These are phyloP conservation scores for Apis dorsata DNA, from an alignment of 1,140 invertebrate species.

Conservation along the genomic window DNA sequence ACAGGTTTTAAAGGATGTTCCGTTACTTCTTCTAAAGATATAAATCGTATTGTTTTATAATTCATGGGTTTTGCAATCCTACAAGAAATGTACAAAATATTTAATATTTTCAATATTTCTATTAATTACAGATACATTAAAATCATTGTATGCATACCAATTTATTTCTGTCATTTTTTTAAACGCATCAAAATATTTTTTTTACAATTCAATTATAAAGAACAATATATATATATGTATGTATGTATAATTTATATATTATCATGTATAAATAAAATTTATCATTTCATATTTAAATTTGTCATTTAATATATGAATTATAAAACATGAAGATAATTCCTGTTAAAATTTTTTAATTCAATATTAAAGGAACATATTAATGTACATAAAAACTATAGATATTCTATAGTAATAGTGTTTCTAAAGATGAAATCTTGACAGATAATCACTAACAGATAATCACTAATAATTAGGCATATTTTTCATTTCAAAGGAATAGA, in stretches of 20 bases:
- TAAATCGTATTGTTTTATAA: constrained; percentile 54
- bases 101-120: constrained; percentile 13
- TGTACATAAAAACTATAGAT: not conserved
- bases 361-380: not conserved
- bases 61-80: constrained; percentile 68
- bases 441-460: too few species aligned
- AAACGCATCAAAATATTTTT: constrained; percentile 3
- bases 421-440: too few species aligned
- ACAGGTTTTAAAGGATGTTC: constrained; percentile 81
- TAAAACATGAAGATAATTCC: not conserved
- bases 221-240: not conserved
- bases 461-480: too few species aligned
- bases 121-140: not conserved
- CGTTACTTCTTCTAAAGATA: constrained; percentile 64
- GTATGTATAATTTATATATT: not conserved
- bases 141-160: constrained; percentile 54
- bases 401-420: too few species aligned
- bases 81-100: constrained; percentile 20
- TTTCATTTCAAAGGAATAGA: too few species aligned
- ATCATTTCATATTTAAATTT: not conserved
- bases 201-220: not conserved
- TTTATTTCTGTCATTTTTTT: constrained; percentile 66
- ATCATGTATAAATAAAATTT: not conserved
- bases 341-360: not conserved
- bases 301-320: not conserved